Base-by-base conservation (phyloP, 2,797 vertebrate species). In the Phyllotis vaccarum region DNA sequence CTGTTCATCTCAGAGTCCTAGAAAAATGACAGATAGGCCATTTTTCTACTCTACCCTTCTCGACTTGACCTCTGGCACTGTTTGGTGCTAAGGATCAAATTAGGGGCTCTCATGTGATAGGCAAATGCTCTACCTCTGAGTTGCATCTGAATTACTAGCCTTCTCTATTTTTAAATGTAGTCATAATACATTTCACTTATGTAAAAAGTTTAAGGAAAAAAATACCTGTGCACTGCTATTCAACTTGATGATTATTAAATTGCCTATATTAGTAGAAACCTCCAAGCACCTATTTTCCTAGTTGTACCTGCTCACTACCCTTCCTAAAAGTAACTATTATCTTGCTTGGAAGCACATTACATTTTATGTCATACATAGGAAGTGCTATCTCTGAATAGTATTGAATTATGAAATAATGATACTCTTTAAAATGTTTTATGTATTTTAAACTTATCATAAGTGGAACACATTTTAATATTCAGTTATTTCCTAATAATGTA, bases 361-460 rank as follows among this genome's bases (percentile, higher is more conserved):
- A 46, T 76, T 86, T 88, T 64, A 78, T 66, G 54, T 62, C 3
- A 3, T 74, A 49, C 12, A 24, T 37, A 46, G n/a, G 46, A 72
- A 93, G 56, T 49, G 60, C 66, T 83, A 83, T n/a, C 7, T 40
- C 40, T 79, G 89, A 89, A 56, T 34, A 87, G n/a, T 43, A 86
- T 80, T 52, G 64, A 76, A 58, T 89, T 64, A 12, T 79, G n/a
- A 82, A 91, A 82, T 56, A 74, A 80, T 62, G 17, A 52, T 78
- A 22, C 27, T 58, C 21, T 40, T 3, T 46, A 46, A 91, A 54
- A 37, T 70, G 29, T 86, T 75, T 96, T 91, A 14, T 3, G 21
- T 66, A 75, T 68, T 95, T 88, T 91, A 72, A 93, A 91, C 21
- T 11, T 95, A 83, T 89, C 86, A 0, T 52, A 83, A 94, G 62